Percentiles rank a stretch among this genome's conserved stretches.
phyloP scores from a whole-genome alignment of 2,797 vertebrate genomes.

The Hoplostethus mediterraneus region DNA sequence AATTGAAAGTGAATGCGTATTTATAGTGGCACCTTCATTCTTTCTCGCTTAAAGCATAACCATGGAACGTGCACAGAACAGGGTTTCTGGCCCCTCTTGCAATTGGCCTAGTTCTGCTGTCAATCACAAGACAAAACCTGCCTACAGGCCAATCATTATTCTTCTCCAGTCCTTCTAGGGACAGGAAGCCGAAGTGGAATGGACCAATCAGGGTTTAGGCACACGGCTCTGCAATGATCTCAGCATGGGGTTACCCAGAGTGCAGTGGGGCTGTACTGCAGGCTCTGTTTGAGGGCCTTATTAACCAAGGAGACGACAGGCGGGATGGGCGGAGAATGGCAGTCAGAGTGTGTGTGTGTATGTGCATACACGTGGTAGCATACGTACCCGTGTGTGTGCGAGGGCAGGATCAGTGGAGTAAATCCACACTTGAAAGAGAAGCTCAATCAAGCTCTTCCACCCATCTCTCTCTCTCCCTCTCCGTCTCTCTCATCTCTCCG shows the following conservation, averaged over 20 bases:
- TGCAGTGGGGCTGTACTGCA: conserved; percentile 70
- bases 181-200: conserved; percentile 31
- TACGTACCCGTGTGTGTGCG: conserved; percentile 13
- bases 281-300: conserved; percentile 66
- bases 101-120: conserved; percentile 15
- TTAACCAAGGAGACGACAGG: conserved; percentile 57
- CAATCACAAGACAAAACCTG: conserved; percentile 20
- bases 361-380: conserved; percentile 24
- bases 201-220: conserved; percentile 43
- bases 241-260: conserved; percentile 70
- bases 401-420: conserved; percentile 74
- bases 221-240: conserved; percentile 40
- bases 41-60: conserved; percentile 2
- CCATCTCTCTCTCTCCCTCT: conserved; percentile 55
- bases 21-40: conserved; percentile 24
- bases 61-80: neutral
- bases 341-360: conserved; percentile 26
- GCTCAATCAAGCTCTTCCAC: conserved; percentile 77
- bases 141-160: conserved; percentile 18
- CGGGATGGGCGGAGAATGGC: conserved; percentile 60
- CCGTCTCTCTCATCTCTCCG: conserved; percentile 62
- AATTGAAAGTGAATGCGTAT: conserved; percentile 11
- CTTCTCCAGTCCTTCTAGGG: conserved; percentile 28
- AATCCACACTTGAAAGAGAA: conserved; percentile 85
- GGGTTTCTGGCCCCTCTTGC: neutral